Evolutionary conservation across 2,797 vertebrate species (phyloP), one percentile per base, ranked within the genome.

Genomic region (Cryptoprocta ferox): DNA sequence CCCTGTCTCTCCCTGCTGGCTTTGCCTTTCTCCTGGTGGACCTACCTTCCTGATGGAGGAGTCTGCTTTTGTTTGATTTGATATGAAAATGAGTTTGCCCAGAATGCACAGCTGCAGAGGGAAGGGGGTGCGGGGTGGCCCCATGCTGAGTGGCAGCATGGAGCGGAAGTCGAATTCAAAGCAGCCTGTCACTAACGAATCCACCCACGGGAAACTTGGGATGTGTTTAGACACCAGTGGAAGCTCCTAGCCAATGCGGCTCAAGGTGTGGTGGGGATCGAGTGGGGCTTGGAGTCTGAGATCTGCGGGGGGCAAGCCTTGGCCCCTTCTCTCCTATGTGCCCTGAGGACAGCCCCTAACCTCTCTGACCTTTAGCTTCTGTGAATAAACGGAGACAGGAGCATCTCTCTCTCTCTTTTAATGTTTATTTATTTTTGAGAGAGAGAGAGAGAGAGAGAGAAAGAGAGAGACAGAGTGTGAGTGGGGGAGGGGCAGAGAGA

Each of bases 31-130:
- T 68, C 32, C 4, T 0, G 28, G 48, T 1, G 0, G 53, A 28
- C 84, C 70, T 21, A 76, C 85, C 88, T 75, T 94, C 70, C 84
- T 13, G 48, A 94, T 65, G 78, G 78, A n/a, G n/a, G 56, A 24
- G 61, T 71, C 81, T 75, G 96, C 81, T 95, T 96, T 90, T 89
- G 66, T 97, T 88, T 87, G 91, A 53, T 71, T 92, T 97, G 84
- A 80, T 95, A 39, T 30, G 89, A 95, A 92, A 89, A 92, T 42
- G 81, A 81, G 56, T 73, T 93, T 82, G 5, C 73, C 90, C 56
- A 68, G 95, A 81, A 85, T 11, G 79, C 70, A 75, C 5, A 89
- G 61, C 37, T 3, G 35, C 50, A 73, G 90, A 37, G 90, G 26
- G 76, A 83, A 83, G 42, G 26, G 76, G 30, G 48, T 2, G 11